Base-by-base conservation (phyloP, 2,797 vertebrate species). In the Moxostoma hubbsi region DNA sequence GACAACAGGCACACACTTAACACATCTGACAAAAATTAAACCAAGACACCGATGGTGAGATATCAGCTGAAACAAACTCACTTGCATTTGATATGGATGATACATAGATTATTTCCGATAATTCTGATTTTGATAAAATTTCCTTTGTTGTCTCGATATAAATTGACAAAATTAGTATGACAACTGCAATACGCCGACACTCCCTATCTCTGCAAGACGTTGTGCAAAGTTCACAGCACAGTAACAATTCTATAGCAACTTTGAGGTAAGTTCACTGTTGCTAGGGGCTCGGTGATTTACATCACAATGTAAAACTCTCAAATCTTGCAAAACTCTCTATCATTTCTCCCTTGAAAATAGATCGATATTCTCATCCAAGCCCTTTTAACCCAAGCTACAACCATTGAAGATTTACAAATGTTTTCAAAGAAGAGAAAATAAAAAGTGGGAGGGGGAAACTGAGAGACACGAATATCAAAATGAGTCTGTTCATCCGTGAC, bases 11-110 rank as follows among this genome's bases (percentile, higher is more conserved):
- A 93, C 89, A 89, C 24, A 24, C 89, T 91, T 82, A 82, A 92
- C 88, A 88, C 84, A 91, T 85, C 83, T 89, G 91, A 94, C 92
- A 91, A 95, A 95, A 95, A 95, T 85, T 85, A 89, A 93, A 96
- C 89, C 92, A 94, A 94, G 93, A 95, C 93, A 94, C 92, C 88
- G 79, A 93, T 89, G 93, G 92, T 93, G 93, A 94, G 92, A 93
- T 88, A 90, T 90, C 91, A 89, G 89, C 89, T 88, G 87, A 92
- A 89, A 86, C 88, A 85, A 87, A 89, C 88, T 55, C 59, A 85
- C 53, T 49, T 71, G 24, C 24, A 24, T 85, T 83, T 82, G 81
- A 74, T 87, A 88, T 80, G 82, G 77, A 84, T 90, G 79, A 85
- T 75, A 90, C 87, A 79, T 89, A 85, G 57, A 86, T 88, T 89